Base-by-base conservation (phyloP, 2,797 vertebrate genomes). In the Lindbergichthys nudifrons region DNA sequence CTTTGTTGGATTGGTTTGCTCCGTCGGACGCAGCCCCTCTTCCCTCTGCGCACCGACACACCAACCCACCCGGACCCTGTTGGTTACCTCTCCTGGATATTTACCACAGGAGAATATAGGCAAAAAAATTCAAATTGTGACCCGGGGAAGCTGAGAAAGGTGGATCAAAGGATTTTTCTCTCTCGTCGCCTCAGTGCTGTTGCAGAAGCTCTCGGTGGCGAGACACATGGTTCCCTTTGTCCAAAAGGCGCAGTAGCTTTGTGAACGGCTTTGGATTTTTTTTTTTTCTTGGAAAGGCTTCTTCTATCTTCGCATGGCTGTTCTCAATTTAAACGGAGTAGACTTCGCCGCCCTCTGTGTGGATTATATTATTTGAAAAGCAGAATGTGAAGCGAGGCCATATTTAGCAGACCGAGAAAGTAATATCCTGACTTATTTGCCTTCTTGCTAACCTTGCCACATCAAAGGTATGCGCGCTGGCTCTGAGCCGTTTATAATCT, bases 211-310 rank as follows among this genome's bases (percentile, higher is more conserved):
- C 74, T 85, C 70, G 77, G 70, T 83, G 80, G 83, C 80, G 77
- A 91, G 85, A 93, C 96, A 92, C 96, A 95, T 95, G 96, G 93
- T 93, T 95, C 95, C 87, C 96, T 98, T 98, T 97, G 97, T 97
- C 96, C 96, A 94, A 91, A 84, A 83, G 89, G 87, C 87, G 84
- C 91, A 86, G 87, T 90, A 90, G 93, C 91, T 86, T 89, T 89
- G 83, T 84, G 88, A 80, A 76, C 84, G 85, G 81, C 82, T 85
- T 81, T 87, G 82, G 89, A 88, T 83, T 81, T 70, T 86, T 71
- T 86, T 71, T 77, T 54, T 81, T 83, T 84, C 81, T 88, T 89
- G 93, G 92, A 91, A 89, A 91, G 87, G 87, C 80, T 80, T 80
- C 71, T 87, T 52, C 65, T 80, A 45, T 80, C 58, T 80, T 80